These are phyloP conservation scores for Antechinus stuartii DNA, from an alignment of 2,113 vertebrate genomes.

Conservation along the genomic window DNA sequence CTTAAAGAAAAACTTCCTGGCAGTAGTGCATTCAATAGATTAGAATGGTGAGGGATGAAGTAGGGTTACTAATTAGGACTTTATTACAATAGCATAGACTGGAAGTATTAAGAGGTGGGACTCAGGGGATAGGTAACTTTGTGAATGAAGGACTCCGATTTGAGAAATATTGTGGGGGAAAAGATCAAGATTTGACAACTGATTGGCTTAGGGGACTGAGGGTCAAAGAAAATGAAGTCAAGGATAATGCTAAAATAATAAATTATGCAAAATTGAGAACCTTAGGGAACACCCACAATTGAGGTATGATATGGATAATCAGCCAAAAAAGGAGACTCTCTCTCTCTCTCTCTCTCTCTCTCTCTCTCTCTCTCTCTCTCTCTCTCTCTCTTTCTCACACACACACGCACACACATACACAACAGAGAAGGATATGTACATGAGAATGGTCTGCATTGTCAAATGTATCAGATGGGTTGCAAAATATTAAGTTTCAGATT, in stretches of 20 bases:
- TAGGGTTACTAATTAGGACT: neutral
- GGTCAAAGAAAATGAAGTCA: neutral
- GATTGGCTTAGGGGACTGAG: neutral
- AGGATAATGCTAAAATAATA: neutral
- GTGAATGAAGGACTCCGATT: neutral
- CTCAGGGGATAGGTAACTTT: neutral
- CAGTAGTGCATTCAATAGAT: neutral
- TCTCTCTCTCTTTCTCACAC: too few relatives aligned
- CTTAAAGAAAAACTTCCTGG: neutral
- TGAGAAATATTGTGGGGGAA: neutral
- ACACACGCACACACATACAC: too few relatives aligned
- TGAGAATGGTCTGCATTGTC: neutral
- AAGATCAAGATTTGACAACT: neutral
- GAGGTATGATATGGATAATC: neutral
- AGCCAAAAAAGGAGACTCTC: too few relatives aligned
- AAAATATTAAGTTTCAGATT: neutral
- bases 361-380: too few relatives aligned
- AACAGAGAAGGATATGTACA: neutral
- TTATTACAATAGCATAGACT: neutral
- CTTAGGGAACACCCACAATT: neutral
- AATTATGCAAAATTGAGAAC: neutral
- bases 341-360: too few relatives aligned
- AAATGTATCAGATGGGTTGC: neutral
- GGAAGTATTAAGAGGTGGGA: neutral
- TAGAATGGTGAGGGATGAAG: neutral